Evolutionary conservation across 2,797 vertebrate genomes (phyloP), one percentile per base, ranked within the genome.

Genomic region (Hylomyscus alleni): DNA sequence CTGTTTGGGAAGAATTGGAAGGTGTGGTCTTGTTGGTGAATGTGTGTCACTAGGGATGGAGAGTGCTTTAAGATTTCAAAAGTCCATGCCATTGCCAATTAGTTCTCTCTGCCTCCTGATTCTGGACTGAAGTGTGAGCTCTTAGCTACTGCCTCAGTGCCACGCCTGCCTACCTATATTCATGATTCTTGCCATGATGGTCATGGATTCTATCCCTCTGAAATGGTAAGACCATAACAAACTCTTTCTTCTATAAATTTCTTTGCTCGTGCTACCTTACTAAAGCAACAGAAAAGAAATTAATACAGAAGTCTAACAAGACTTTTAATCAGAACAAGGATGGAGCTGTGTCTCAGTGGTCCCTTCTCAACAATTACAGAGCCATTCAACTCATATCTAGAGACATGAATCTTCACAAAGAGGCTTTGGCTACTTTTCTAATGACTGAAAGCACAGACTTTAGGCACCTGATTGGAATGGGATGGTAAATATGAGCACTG

Each of bases 401-500:
- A 60, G 5, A 77, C 1, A 56, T 17, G 1, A 50, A 1, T 52
- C 20, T n/a, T 92, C 34, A 47, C 14, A 84, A 65, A 94, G 29
- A 4, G 0, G 77, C 40, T 87, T 76, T 47, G 40, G 4, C 62
- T 29, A 67, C 2, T 60, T 90, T 52, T 20, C 31, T 90, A 31
- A 40, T 52, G 13, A 40, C 3, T 62, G 4, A 34, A 91, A 91
- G 22, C 34, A 40, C 50, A 92, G 29, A 60, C 83, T 40, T 83
- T 44, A 29, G 26, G 5, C 17, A 1, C 1, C 62, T 20, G 82
- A 5, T 0, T 58, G 34, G 4, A 73, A 13, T 81, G 29, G 8
- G 0, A 8, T 50, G 9, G 20, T 3, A 7, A 13, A 4, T 0
- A 1, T 40, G 0, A 56, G 2, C 7, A n/a, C 2, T 54, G 7